These are phyloP conservation scores for Ceratosolen solmsi DNA, from an alignment of 1,140 invertebrate genomes.

Conservation along the genomic window DNA sequence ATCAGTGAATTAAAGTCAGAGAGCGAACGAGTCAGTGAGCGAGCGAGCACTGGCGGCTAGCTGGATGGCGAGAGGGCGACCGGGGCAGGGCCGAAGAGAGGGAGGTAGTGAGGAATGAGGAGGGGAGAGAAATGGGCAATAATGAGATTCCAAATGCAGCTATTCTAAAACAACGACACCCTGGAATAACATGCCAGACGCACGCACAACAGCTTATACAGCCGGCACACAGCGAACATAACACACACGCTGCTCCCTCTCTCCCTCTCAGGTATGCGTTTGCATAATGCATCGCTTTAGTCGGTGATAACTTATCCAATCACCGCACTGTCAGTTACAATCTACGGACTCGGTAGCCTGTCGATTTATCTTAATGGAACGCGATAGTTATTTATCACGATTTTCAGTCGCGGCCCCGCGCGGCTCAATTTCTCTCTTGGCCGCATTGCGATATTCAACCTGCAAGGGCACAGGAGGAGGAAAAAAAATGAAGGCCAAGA, in stretches of 20 bases:
- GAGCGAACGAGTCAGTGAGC: neutral
- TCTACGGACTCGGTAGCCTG: slow-evolving; percentile 67
- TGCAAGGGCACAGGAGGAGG: neutral
- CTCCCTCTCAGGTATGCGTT: slow-evolving; percentile 53
- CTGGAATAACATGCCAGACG: slow-evolving; percentile 54
- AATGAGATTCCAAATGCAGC: slow-evolving; percentile 62
- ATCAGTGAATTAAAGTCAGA: neutral
- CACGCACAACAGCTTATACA: slow-evolving; percentile 35
- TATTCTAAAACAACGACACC: slow-evolving; percentile 58
- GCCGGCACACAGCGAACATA: slow-evolving; percentile 22
- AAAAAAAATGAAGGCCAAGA: slow-evolving; percentile 40
- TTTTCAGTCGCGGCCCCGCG: slow-evolving; percentile 64
- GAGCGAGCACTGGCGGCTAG: neutral
- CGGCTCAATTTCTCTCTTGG: slow-evolving; percentile 61
- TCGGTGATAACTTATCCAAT: slow-evolving; percentile 71
- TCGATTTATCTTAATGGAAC: slow-evolving; percentile 72
- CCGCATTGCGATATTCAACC: slow-evolving; percentile 26
- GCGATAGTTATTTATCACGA: slow-evolving; percentile 71
- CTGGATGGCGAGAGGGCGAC: neutral
- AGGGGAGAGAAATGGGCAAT: slow-evolving; percentile 50
- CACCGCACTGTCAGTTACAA: slow-evolving; percentile 71
- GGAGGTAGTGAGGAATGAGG: neutral
- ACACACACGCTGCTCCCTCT: slow-evolving; percentile 23
- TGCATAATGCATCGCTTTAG: slow-evolving; percentile 67
- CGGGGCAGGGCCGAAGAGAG: neutral